A percentile compares a stretch with the other conserved stretches of the same genome.
Conservation (phyloP, 2,888 invertebrate genomes). For the Sphinx pinastri region DNA sequence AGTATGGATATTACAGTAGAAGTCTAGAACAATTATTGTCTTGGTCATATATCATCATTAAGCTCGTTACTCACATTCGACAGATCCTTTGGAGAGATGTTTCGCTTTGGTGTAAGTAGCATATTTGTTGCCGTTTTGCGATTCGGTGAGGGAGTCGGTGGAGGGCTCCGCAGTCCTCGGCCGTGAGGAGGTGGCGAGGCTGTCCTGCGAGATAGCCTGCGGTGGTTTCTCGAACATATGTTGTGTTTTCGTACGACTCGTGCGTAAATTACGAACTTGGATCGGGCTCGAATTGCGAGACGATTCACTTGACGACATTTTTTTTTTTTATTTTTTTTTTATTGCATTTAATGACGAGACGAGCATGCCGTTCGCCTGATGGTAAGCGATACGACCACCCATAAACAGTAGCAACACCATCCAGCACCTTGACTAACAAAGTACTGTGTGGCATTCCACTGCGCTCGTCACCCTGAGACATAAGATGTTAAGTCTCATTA, state of each 20-base stretch:
- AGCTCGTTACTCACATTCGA: constrained; percentile 57
- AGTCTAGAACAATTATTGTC: too few relatives aligned
- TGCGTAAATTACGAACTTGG: constrained; percentile 66
- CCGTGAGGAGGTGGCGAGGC: constrained; percentile 72
- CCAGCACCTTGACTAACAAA: too few relatives aligned
- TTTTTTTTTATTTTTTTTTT: too few relatives aligned
- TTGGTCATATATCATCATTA: too few relatives aligned
- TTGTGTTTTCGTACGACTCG: constrained; percentile 58
- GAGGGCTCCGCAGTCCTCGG: constrained; percentile 76
- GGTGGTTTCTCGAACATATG: constrained; percentile 55
- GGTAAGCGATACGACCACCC: too few relatives aligned
- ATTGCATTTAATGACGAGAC: too few relatives aligned
- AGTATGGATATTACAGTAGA: too few relatives aligned
- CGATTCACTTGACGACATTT: constrained; percentile 84
- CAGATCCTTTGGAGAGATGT: constrained; percentile 54
- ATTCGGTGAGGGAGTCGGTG: constrained; percentile 74
- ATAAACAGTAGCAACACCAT: too few relatives aligned
- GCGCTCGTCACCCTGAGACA: too few relatives aligned
- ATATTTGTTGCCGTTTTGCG: constrained; percentile 67
- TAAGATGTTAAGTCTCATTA: too few relatives aligned
- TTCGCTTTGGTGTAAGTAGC: constrained; percentile 71
- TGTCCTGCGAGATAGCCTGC: constrained; percentile 77
- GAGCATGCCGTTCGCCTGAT: too few relatives aligned
- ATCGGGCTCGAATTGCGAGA: constrained; percentile 88
- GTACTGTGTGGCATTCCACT: too few relatives aligned